Evolutionary conservation across 1,140 invertebrate species (phyloP), one percentile per base, ranked within the genome.

Genomic region (Pseudomyrmex cubaensis): DNA sequence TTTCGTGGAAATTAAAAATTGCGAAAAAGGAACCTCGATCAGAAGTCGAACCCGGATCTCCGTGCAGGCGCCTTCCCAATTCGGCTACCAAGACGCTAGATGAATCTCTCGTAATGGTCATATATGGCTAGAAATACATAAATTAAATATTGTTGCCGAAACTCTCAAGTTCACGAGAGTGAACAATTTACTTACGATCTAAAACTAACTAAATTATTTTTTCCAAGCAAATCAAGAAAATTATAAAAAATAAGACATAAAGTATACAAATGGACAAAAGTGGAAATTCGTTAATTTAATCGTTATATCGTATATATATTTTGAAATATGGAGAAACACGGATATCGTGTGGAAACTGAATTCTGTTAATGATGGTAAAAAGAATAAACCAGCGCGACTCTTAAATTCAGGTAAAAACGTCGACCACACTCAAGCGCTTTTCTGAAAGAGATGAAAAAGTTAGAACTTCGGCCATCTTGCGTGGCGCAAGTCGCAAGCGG

Each of bases 381-480:
- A 35, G 66, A 70, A 50, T 78, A 70, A 17, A 57, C 50, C 52
- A 25, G 15, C 13, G 9, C 50, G 22, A n/a, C 20, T 54, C 9
- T 70, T 54, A 56, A 70, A 70, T 70, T 70, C 50, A 15, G 3
- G 22, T 70, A 70, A 54, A 70, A 69, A 7, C 62, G 62, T 3
- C 35, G 25, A n/a, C 5, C 35, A 17, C 17, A 13, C 20, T 70
- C n/a, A 13, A 9, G 44, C 56, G 22, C 54, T 25, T 35, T 61
- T n/a, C 10, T n/a, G 15, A 50, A 64, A 70, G 67, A 57, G 35
- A 80, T 70, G 50, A 77, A 77, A 80, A 78, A 57, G 44, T 78
- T 69, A 70, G 69, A 70, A 80, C 50, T 78, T 57, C 4, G 48
- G 46, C 20, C 44, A 48, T 70, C 15, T 9, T 70, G 52, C 64